Evolutionary conservation across 2,888 invertebrate genomes (phyloP).

Genomic region (Heliconius aoede): DNA sequence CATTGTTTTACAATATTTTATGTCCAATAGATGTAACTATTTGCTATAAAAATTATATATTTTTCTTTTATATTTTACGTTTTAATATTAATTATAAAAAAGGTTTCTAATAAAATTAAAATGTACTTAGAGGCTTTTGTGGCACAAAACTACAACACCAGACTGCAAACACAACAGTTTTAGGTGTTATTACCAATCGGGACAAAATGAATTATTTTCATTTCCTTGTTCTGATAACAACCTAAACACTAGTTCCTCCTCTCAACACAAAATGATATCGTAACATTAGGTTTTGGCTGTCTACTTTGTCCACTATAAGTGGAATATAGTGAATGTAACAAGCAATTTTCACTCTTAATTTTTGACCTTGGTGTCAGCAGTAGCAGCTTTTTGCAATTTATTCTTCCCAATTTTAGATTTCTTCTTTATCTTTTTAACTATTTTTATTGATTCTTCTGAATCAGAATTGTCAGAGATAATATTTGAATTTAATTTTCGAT

Average conservation of each 20-base stretch:
- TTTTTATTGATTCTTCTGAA: conserved; percentile 74
- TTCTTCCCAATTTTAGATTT: conserved; percentile 69
- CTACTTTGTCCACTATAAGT: background rate
- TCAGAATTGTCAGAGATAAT: conserved; percentile 72
- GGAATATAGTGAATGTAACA: background rate
- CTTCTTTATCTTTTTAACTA: conserved; percentile 75
- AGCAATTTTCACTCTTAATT: conserved; percentile 24
- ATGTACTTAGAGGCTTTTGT: background rate
- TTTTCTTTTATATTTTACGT: background rate
- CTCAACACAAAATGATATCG: no score
- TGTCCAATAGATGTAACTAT: no score
- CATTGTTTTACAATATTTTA: background rate
- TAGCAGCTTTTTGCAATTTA: conserved; percentile 62
- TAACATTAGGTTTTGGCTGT: background rate
- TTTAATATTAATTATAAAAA: background rate
- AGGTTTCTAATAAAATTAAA: background rate
- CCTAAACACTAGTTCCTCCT: no score
- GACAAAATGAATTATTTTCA: no score
- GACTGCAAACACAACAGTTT: background rate
- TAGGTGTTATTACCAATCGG: no score
- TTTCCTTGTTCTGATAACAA: no score
- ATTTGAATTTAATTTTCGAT: conserved; percentile 53
- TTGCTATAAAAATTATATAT: no score
- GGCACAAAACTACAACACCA: background rate
- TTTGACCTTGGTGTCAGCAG: conserved; percentile 64